Percentiles rank a stretch among this genome's conserved stretches.
phyloP scores from a whole-genome alignment of 30 jellyfish, hydroid and myxozoan species.

The Aurelia coerulea region DNA sequence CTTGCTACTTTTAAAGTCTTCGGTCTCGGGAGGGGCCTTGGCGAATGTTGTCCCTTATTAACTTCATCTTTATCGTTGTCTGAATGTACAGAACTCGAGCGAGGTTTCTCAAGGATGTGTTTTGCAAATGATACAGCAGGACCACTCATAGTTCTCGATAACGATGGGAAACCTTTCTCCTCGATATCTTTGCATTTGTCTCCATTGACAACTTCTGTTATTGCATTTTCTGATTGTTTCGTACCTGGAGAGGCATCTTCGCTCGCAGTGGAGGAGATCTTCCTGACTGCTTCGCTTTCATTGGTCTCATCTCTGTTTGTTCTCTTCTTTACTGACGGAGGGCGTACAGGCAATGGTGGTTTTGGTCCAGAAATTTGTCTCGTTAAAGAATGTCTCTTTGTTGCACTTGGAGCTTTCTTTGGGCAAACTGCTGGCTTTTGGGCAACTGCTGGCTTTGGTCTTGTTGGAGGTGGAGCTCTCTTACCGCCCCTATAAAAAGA shows the following conservation, averaged over 20 bases:
- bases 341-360: slow-evolving; percentile 48
- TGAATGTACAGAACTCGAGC: slow-evolving; percentile 28
- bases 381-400: slow-evolving; percentile 8
- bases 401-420: neutral
- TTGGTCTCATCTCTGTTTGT: neutral
- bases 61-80: slow-evolving; percentile 21
- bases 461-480: slow-evolving; percentile 42
- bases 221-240: too few relatives aligned
- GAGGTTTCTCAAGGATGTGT: slow-evolving; percentile 9
- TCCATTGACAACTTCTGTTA: neutral
- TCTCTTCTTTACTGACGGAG: slow-evolving; percentile 21
- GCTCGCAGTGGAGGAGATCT: neutral
- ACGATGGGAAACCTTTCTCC: slow-evolving; percentile 6
- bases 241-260: too few relatives aligned
- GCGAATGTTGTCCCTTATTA: neutral
- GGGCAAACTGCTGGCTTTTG: slow-evolving; percentile 14
- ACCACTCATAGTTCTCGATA: slow-evolving; percentile 55
- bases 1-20: slow-evolving; percentile 5
- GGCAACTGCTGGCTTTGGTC: slow-evolving; percentile 28
- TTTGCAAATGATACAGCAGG: slow-evolving; percentile 8
- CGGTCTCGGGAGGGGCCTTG: slow-evolving; percentile 66
- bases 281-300: neutral
- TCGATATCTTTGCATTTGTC: neutral
- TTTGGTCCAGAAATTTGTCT: slow-evolving; percentile 27
- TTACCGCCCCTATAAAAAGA: neutral